phyloP scores from a whole-genome alignment of 2,888 invertebrate species.

The Agrochola litura region DNA sequence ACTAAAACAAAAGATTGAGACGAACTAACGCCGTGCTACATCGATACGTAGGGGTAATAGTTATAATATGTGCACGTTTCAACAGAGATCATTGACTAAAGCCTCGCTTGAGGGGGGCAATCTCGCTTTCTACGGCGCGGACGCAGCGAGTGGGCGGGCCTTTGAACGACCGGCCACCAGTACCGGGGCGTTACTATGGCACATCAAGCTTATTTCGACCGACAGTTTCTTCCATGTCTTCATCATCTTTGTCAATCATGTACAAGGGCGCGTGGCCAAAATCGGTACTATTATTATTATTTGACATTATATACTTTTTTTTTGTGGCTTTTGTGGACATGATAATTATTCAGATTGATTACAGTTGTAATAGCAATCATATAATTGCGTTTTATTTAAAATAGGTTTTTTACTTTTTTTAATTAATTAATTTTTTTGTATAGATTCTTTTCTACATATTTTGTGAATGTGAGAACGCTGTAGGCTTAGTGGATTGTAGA shows the following conservation, averaged over 20 bases:
- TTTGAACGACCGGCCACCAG: constrained; percentile 8
- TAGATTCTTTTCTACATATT: too few species aligned
- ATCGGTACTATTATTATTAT: too few species aligned
- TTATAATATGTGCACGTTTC: constrained; percentile 73
- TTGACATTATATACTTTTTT: too few species aligned
- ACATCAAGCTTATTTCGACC: background rate
- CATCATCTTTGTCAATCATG: too few species aligned
- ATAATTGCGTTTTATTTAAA: too few species aligned
- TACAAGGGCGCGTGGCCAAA: background rate
- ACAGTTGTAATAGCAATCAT: too few species aligned
- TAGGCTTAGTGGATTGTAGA: too few species aligned
- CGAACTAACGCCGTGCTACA: constrained; percentile 67
- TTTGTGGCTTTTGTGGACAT: too few species aligned
- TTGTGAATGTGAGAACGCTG: too few species aligned
- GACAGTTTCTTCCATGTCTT: background rate
- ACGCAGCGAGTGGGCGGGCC: constrained; percentile 37
- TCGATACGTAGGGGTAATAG: constrained; percentile 64
- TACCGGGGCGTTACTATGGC: background rate
- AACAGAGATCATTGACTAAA: constrained; percentile 79
- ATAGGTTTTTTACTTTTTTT: too few species aligned
- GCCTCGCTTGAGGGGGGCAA: constrained; percentile 70
- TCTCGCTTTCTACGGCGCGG: constrained; percentile 65
- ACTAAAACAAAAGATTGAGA: constrained; percentile 68
- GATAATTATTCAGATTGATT: too few species aligned
- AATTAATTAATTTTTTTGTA: too few species aligned